phyloP scores from a whole-genome alignment of 2,888 invertebrate genomes.

The Brenthis daphne region DNA sequence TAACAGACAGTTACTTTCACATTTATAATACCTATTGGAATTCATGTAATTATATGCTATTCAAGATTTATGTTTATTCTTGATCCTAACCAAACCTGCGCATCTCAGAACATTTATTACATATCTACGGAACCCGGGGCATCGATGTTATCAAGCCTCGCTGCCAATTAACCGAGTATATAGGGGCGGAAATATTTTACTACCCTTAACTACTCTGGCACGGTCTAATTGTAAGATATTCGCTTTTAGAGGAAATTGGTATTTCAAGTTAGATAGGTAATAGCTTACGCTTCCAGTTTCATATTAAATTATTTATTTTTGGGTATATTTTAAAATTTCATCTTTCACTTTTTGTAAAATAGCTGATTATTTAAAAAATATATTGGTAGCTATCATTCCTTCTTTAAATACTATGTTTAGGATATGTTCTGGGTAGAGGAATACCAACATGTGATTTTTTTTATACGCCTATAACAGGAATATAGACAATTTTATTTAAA shows the following conservation, averaged over 20 bases:
- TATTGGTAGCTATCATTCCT: too few species aligned
- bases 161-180: constrained; percentile 39
- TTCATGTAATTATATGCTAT: neutral
- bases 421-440: too few species aligned
- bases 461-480: too few species aligned
- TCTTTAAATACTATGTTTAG: too few species aligned
- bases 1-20: too few species aligned
- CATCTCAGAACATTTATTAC: constrained; percentile 22
- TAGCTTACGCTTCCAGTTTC: neutral
- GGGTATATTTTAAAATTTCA: neutral
- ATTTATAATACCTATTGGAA: too few species aligned
- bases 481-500: too few species aligned
- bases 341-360: neutral
- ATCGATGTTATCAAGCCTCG: constrained; percentile 30
- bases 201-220: constrained; percentile 23
- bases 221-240: constrained; percentile 29
- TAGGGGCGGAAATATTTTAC: constrained; percentile 39
- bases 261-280: constrained; percentile 15
- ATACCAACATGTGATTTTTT: too few species aligned
- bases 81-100: constrained; percentile 9
- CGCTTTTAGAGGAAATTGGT: constrained; percentile 32
- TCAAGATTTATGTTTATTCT: constrained; percentile 10
- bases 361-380: neutral
- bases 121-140: constrained; percentile 23
- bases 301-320: neutral